phyloP scores from a whole-genome alignment of 2,797 vertebrate genomes.

The Rhinichthys osculus region DNA sequence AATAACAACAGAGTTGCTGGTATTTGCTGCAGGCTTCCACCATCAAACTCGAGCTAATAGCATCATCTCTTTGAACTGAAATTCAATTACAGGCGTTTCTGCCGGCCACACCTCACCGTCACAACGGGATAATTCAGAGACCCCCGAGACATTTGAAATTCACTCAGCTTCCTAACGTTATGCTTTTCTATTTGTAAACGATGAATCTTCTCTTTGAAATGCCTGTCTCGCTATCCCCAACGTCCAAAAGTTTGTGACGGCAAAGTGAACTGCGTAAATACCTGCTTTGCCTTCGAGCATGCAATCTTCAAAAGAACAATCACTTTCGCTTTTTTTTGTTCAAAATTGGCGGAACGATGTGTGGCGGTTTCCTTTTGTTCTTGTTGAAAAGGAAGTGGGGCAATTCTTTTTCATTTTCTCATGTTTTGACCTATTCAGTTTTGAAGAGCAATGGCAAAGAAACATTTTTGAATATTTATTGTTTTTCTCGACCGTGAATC shows the following conservation, averaged over 20 bases:
- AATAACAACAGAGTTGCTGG: conserved; percentile 57
- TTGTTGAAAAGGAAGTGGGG: conserved; percentile 52
- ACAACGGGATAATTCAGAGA: conserved; percentile 37
- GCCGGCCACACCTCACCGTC: conserved; percentile 52
- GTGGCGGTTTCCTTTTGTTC: conserved; percentile 56
- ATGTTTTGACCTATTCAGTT: conserved; percentile 37
- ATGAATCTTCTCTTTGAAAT: conserved; percentile 62
- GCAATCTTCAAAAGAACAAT: conserved; percentile 61
- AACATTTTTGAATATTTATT: conserved; percentile 44
- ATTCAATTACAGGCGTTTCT: conserved; percentile 61
- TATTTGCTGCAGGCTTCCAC: conserved; percentile 35
- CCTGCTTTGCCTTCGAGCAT: conserved; percentile 54
- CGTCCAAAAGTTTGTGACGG: conserved; percentile 50
- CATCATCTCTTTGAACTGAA: conserved; percentile 64
- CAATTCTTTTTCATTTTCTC: conserved; percentile 33
- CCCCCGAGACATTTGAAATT: conserved; percentile 45
- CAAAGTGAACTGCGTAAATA: conserved; percentile 40
- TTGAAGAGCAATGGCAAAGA: conserved; percentile 36
- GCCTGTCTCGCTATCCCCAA: conserved; percentile 22
- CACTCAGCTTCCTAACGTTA: conserved; percentile 30
- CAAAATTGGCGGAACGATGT: conserved; percentile 49
- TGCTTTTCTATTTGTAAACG: conserved; percentile 51
- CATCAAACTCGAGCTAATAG: conserved; percentile 54
- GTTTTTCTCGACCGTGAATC: conserved; percentile 33
- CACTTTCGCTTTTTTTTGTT: conserved; percentile 43